phyloP scores from a whole-genome alignment of 2,113 vertebrate genomes.

The Larimichthys polyactis region DNA sequence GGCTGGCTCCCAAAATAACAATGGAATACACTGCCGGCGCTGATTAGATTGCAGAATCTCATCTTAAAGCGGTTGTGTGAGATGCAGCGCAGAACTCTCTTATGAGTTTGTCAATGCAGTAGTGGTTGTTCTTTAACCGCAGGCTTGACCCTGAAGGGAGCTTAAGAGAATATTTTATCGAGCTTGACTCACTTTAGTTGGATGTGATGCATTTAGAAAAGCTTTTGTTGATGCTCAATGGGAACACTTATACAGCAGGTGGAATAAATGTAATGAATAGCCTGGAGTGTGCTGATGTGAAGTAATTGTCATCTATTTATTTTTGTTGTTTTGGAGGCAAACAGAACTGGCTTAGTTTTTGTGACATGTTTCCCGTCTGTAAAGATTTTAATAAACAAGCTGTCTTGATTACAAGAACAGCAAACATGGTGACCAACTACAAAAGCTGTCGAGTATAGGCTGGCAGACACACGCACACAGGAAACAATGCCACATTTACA shows the following conservation, averaged over 20 bases:
- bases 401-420: neutral
- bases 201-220: constrained; percentile 25
- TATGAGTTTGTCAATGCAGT: constrained; percentile 40
- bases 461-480: neutral
- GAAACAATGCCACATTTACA: neutral
- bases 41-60: constrained; percentile 41
- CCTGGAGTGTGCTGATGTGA: neutral
- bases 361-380: neutral
- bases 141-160: constrained; percentile 34
- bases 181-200: constrained; percentile 20
- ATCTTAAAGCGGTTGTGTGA: constrained; percentile 20
- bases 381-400: neutral
- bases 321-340: no score
- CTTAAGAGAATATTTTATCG: constrained; percentile 11
- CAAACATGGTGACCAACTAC: neutral
- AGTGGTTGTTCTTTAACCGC: constrained; percentile 34
- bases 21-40: neutral
- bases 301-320: neutral
- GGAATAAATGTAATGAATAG: neutral
- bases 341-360: neutral
- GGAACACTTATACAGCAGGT: neutral
- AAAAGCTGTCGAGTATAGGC: neutral
- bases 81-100: neutral
- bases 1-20: neutral
- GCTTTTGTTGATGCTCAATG: constrained; percentile 1